Conservation (phyloP, 2,113 vertebrate species). For the Oncorhynchus mykiss region DNA sequence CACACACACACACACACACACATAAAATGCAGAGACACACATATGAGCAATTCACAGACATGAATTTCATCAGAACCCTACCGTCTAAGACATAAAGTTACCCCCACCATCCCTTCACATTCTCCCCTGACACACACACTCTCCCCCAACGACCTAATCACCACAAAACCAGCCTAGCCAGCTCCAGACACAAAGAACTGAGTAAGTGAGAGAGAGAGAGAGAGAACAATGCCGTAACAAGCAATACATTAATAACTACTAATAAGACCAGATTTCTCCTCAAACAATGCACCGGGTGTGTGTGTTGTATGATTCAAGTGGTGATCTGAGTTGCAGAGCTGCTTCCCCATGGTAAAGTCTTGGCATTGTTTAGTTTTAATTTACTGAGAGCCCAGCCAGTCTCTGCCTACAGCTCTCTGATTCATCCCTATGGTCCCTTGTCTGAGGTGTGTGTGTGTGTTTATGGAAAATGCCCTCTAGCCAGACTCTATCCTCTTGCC, state of each 20-base stretch:
- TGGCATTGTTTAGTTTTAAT: slow-evolving; percentile 48
- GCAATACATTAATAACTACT: slow-evolving; percentile 9
- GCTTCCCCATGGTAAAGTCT: slow-evolving; percentile 26
- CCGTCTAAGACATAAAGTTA: neutral
- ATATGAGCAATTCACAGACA: neutral
- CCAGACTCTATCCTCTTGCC: slow-evolving; percentile 41
- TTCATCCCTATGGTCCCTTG: slow-evolving; percentile 56
- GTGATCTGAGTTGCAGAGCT: slow-evolving; percentile 15
- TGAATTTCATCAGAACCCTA: too few species aligned
- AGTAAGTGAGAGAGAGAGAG: neutral
- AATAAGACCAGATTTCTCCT: slow-evolving; percentile 17
- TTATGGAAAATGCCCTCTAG: slow-evolving; percentile 60
- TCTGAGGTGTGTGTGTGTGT: slow-evolving; percentile 30
- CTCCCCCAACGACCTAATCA: neutral
- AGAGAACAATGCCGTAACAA: neutral
- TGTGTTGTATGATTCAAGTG: slow-evolving; percentile 27
- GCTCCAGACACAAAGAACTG: slow-evolving; percentile 7
- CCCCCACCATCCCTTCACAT: neutral
- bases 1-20: neutral
- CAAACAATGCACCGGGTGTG: slow-evolving; percentile 35
- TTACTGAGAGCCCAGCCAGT: slow-evolving; percentile 58
- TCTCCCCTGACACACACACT: too few species aligned
- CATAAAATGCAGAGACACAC: neutral
- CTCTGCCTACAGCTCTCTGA: slow-evolving; percentile 62
- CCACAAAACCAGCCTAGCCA: neutral